These are phyloP conservation scores for Boloria euphrosyne DNA, from an alignment of 2,888 invertebrate genomes.

Conservation along the genomic window DNA sequence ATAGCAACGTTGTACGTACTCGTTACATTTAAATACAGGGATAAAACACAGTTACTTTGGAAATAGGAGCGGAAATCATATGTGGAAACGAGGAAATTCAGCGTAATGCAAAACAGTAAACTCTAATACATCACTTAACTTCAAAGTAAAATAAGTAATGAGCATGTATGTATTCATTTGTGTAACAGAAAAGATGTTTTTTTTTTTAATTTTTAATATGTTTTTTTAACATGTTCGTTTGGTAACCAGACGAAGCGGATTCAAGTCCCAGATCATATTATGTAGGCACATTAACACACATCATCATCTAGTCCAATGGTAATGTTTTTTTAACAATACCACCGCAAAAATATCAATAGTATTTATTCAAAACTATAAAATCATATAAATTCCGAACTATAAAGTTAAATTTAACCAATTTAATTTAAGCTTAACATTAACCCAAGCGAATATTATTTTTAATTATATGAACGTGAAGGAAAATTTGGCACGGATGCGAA, in stretches of 20 bases:
- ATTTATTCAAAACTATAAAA: not conserved
- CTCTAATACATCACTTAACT: slow-evolving; percentile 22
- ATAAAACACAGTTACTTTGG: slow-evolving; percentile 4
- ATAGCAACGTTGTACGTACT: not conserved
- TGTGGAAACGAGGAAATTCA: slow-evolving; percentile 16
- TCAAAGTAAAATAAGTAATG: slow-evolving; percentile 15
- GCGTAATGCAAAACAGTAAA: slow-evolving; percentile 18
- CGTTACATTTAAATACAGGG: slow-evolving; percentile 1
- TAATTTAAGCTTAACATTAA: slow-evolving; percentile 14
- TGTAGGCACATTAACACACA: too few species aligned
- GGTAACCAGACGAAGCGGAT: too few species aligned
- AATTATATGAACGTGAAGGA: slow-evolving; percentile 17
- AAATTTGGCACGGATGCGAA: slow-evolving; percentile 18
- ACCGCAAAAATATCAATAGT: not conserved
- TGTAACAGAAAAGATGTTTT: too few species aligned
- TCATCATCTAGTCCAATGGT: too few species aligned
- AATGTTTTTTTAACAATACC: too few species aligned
- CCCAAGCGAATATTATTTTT: slow-evolving; percentile 18
- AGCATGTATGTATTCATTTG: too few species aligned
- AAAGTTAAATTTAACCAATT: slow-evolving; percentile 13
- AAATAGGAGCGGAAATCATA: slow-evolving; percentile 17
- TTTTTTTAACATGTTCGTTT: too few species aligned
- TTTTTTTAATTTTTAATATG: too few species aligned
- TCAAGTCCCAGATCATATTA: too few species aligned
- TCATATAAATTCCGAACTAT: not conserved